Conservation (phyloP, 92 coral and sea anemone species). For the Porites rus region DNA sequence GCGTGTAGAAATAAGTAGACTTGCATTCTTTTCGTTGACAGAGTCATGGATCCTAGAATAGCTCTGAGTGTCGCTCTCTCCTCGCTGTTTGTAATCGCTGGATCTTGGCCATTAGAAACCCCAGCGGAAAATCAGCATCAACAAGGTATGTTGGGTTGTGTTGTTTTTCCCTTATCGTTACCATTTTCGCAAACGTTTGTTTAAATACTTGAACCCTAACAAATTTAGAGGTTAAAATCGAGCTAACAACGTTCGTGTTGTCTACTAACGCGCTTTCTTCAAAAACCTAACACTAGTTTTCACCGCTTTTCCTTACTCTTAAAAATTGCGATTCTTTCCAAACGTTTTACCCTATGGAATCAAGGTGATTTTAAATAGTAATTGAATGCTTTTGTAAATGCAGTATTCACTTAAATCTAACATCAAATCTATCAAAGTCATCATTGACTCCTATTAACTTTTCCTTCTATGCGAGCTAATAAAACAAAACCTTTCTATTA, state of each 20-base stretch:
- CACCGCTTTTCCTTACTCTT: background rate
- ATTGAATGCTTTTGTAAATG: too few species aligned
- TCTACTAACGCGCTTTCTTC: too few species aligned
- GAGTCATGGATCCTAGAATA: constrained; percentile 38
- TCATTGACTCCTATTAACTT: too few species aligned
- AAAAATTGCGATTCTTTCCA: background rate
- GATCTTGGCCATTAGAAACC: constrained; percentile 35
- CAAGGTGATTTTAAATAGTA: too few species aligned
- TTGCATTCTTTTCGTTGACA: background rate
- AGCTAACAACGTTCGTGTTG: background rate
- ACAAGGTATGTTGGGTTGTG: constrained; percentile 2
- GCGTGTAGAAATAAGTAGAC: background rate
- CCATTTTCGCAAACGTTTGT: background rate
- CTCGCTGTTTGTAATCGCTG: constrained; percentile 21
- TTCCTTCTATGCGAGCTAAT: too few species aligned
- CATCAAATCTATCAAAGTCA: too few species aligned
- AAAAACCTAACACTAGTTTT: background rate
- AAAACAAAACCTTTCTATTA: too few species aligned
- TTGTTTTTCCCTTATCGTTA: background rate
- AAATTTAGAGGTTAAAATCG: background rate
- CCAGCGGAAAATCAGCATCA: constrained; percentile 7
- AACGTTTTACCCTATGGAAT: background rate
- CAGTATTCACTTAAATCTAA: too few species aligned
- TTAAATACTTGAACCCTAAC: background rate
- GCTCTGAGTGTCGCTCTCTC: constrained; percentile 5